These are phyloP conservation scores for Zaprionus africanus DNA, from an alignment of 1,140 invertebrate genomes.

Conservation along the genomic window DNA sequence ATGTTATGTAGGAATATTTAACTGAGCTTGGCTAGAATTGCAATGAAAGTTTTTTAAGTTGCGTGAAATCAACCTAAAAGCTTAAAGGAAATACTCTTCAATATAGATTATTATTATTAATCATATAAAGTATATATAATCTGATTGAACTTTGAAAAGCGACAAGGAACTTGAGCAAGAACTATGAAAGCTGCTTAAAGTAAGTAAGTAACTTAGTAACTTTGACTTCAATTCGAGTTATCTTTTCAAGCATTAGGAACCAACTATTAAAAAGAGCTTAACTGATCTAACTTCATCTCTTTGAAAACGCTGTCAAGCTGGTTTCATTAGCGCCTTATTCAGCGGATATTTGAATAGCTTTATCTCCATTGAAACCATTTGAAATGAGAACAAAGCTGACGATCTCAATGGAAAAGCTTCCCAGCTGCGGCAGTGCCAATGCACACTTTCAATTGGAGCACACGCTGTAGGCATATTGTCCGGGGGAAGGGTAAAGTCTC, in stretches of 20 bases:
- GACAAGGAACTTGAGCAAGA: too few species aligned
- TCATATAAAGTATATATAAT: too few species aligned
- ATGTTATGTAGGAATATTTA: neutral
- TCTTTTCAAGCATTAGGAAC: too few species aligned
- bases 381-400: neutral
- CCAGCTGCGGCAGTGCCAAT: conserved; percentile 1
- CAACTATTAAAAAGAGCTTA: neutral
- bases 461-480: conserved; percentile 27
- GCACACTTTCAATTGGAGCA: conserved; percentile 33
- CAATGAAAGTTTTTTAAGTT: neutral
- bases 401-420: neutral
- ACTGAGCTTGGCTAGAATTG: neutral
- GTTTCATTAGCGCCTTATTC: conserved; percentile 6
- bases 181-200: neutral
- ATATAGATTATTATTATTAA: too few species aligned
- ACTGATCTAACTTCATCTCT: neutral
- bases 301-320: neutral
- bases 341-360: neutral
- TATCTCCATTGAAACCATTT: neutral
- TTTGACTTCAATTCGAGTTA: too few species aligned
- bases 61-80: neutral
- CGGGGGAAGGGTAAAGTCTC: too few species aligned
- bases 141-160: too few species aligned
- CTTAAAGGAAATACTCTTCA: too few species aligned
- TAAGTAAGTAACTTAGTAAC: too few species aligned